A percentile compares a stretch with the other conserved stretches of the same genome.
Evolutionary conservation across 2,888 invertebrate species (phyloP).

Genomic region (Phengaris arion): DNA sequence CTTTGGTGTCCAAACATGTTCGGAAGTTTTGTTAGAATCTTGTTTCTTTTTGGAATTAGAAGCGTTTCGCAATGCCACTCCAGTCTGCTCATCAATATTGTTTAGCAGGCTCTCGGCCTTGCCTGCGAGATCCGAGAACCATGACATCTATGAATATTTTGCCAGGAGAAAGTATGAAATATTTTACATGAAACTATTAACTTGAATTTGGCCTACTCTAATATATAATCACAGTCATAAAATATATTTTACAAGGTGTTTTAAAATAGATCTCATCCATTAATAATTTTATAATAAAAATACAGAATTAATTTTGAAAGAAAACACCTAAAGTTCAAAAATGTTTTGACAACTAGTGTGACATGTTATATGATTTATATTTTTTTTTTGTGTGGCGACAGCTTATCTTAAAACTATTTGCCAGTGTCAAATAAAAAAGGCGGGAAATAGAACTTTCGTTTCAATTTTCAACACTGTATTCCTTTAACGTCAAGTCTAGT

Average conservation of each 20-base stretch:
- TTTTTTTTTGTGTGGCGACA: too few species aligned
- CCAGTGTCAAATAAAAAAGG: too few species aligned
- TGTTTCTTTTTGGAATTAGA: slow-evolving; percentile 51
- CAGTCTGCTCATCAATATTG: slow-evolving; percentile 86
- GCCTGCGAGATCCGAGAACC: slow-evolving; percentile 86
- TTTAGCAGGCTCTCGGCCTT: slow-evolving; percentile 87
- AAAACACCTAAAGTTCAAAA: neutral
- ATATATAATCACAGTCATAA: neutral
- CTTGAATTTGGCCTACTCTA: neutral
- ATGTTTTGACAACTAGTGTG: neutral
- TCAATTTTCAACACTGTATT: too few species aligned
- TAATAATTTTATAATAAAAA: neutral
- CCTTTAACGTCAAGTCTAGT: too few species aligned
- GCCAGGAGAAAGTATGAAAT: slow-evolving; percentile 42
- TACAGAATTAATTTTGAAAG: slow-evolving; percentile 11
- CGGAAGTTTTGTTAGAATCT: slow-evolving; percentile 44
- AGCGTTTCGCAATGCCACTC: slow-evolving; percentile 78
- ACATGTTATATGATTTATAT: too few species aligned
- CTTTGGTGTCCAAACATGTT: slow-evolving; percentile 47
- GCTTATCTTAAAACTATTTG: too few species aligned
- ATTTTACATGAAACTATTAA: neutral
- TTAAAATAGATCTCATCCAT: neutral
- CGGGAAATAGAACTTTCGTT: too few species aligned
- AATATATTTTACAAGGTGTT: neutral
- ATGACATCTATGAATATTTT: slow-evolving; percentile 78